Conservation (phyloP, 1,140 invertebrate genomes). For the Drosophila ogumai region DNA sequence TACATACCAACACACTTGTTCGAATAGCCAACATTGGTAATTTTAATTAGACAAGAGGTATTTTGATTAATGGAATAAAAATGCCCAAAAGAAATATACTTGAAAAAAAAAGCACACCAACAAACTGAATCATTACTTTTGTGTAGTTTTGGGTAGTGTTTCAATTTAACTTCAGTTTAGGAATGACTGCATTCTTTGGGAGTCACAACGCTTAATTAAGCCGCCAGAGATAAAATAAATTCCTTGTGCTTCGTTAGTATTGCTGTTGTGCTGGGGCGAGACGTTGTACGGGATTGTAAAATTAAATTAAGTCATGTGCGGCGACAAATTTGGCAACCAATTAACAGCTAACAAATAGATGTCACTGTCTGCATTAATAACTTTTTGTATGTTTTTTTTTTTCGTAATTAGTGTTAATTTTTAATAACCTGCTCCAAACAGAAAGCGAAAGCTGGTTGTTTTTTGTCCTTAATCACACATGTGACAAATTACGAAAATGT, state of each 20-base stretch:
- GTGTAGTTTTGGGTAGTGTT: slow-evolving; percentile 29
- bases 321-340: slow-evolving; percentile 64
- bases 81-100: slow-evolving; percentile 40
- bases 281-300: slow-evolving; percentile 47
- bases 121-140: slow-evolving; percentile 38
- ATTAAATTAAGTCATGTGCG: slow-evolving; percentile 74
- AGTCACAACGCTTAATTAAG: slow-evolving; percentile 58
- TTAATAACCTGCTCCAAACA: slow-evolving; percentile 11
- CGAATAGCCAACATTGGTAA: slow-evolving; percentile 45
- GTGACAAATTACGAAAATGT: slow-evolving; percentile 44
- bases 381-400: slow-evolving; percentile 13
- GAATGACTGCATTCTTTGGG: slow-evolving; percentile 63
- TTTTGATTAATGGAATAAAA: slow-evolving; percentile 71
- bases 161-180: slow-evolving; percentile 45
- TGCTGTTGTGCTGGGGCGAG: slow-evolving; percentile 5
- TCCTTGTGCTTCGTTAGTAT: slow-evolving; percentile 62
- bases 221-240: slow-evolving; percentile 55
- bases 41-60: slow-evolving; percentile 71
- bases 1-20: slow-evolving; percentile 37
- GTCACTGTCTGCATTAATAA: slow-evolving; percentile 45
- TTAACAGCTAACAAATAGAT: slow-evolving; percentile 80
- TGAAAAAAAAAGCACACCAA: slow-evolving; percentile 1
- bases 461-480: slow-evolving; percentile 6
- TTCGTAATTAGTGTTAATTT: slow-evolving; percentile 53
- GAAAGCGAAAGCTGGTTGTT: slow-evolving; percentile 44